A percentile compares a stretch with the other conserved stretches of the same genome.
Evolutionary conservation across 2,797 vertebrate species (phyloP).

Genomic region (Sciaenops ocellatus): DNA sequence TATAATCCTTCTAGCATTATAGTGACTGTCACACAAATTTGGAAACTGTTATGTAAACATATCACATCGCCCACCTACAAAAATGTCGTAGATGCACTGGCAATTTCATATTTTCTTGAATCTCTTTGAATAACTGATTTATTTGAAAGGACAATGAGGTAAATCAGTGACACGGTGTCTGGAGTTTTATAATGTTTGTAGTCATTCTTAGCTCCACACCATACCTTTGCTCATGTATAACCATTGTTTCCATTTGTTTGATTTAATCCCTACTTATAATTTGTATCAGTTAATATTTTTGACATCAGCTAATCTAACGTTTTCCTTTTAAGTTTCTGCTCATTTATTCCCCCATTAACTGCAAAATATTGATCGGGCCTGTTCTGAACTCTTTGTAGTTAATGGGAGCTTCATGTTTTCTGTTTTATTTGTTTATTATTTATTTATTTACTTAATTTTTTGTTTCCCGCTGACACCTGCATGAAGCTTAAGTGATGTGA

Average conservation of each 20-base stretch:
- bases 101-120: not conserved
- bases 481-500: slow-evolving; percentile 81
- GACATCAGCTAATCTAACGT: slow-evolving; percentile 6
- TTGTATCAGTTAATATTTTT: slow-evolving; percentile 11
- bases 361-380: slow-evolving; percentile 20
- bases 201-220: slow-evolving; percentile 18
- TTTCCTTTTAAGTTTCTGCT: not conserved
- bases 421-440: slow-evolving; percentile 52
- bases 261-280: slow-evolving; percentile 13
- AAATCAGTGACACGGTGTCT: not conserved
- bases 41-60: not conserved
- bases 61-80: not conserved
- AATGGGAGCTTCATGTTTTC: slow-evolving; percentile 29
- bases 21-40: not conserved
- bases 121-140: not conserved
- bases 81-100: not conserved
- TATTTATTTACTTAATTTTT: slow-evolving; percentile 24
- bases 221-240: not conserved
- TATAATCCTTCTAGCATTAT: not conserved
- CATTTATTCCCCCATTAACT: not conserved
- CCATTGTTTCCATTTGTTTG: not conserved
- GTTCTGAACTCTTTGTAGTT: slow-evolving; percentile 22
- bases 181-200: not conserved
- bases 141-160: not conserved
- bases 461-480: slow-evolving; percentile 64